Evolutionary conservation across 2,888 invertebrate species (phyloP).

Genomic region (Phortica magna): DNA sequence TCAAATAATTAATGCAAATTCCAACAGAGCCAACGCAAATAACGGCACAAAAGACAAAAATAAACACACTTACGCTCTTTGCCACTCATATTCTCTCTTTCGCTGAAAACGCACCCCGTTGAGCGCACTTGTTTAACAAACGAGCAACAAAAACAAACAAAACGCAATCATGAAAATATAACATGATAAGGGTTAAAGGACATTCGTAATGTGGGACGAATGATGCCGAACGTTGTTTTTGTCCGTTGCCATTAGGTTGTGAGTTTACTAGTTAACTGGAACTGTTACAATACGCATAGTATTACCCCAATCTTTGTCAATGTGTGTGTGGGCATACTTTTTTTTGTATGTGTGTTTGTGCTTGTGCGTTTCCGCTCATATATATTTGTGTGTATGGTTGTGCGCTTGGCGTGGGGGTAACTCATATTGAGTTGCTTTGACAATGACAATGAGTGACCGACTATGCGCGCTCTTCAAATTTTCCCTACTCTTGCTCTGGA

Average conservation of each 20-base stretch:
- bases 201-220: conserved; percentile 37
- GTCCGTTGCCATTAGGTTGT: conserved; percentile 58
- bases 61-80: background rate
- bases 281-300: conserved; percentile 38
- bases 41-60: background rate
- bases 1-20: background rate
- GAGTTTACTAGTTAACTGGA: conserved; percentile 67
- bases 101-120: no score
- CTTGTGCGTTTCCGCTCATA: conserved; percentile 30
- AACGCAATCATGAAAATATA: conserved; percentile 7
- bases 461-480: background rate
- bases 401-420: conserved; percentile 14
- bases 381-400: conserved; percentile 24
- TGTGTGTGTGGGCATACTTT: conserved; percentile 8
- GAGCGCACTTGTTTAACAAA: no score
- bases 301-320: conserved; percentile 34
- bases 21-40: background rate
- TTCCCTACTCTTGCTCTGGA: background rate
- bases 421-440: conserved; percentile 42
- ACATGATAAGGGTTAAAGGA: conserved; percentile 35
- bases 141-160: conserved; percentile 7
- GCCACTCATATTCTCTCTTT: background rate
- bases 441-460: conserved; percentile 61
- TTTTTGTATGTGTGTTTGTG: no score
- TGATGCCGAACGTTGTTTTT: conserved; percentile 44